phyloP scores from a whole-genome alignment of 2,888 invertebrate species.

The Beris morrisii region DNA sequence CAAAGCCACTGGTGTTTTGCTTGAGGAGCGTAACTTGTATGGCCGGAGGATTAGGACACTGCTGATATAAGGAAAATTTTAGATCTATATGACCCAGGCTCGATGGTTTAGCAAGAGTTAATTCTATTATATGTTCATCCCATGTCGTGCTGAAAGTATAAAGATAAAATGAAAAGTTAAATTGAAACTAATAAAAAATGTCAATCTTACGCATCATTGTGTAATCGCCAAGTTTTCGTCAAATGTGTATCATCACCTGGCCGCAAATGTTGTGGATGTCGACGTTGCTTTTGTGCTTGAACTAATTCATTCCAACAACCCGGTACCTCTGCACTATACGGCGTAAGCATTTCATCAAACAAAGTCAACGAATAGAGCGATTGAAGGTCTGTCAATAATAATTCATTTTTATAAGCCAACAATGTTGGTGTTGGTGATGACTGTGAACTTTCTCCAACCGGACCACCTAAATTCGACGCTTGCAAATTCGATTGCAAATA shows the following conservation, averaged over 20 bases:
- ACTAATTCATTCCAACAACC: slow-evolving; percentile 93
- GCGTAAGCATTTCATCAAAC: slow-evolving; percentile 64
- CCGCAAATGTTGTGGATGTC: slow-evolving; percentile 77
- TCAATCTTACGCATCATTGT: slow-evolving; percentile 71
- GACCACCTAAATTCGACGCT: slow-evolving; percentile 21
- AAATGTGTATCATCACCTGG: slow-evolving; percentile 69
- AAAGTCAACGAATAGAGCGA: slow-evolving; percentile 73
- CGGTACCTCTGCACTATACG: slow-evolving; percentile 86
- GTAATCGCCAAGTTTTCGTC: slow-evolving; percentile 85
- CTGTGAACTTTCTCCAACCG: slow-evolving; percentile 14
- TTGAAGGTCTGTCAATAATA: slow-evolving; percentile 65
- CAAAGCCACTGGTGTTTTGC: slow-evolving; percentile 69
- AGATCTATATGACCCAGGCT: slow-evolving; percentile 88
- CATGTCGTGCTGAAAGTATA: slow-evolving; percentile 68
- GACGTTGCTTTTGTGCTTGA: slow-evolving; percentile 85
- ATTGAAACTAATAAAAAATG: slow-evolving; percentile 1
- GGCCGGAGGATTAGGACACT: slow-evolving; percentile 74
- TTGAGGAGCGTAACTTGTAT: slow-evolving; percentile 75
- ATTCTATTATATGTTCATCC: slow-evolving; percentile 90
- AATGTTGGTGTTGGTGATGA: slow-evolving; percentile 47
- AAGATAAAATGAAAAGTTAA: background rate
- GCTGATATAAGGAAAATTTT: slow-evolving; percentile 78
- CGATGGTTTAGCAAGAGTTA: slow-evolving; percentile 78
- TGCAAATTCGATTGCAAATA: slow-evolving; percentile 19
- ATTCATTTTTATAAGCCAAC: slow-evolving; percentile 63